Percentiles rank a stretch among this genome's conserved stretches.
Conservation (phyloP, 2,113 vertebrate genomes). For the Pteruthius melanotis region DNA sequence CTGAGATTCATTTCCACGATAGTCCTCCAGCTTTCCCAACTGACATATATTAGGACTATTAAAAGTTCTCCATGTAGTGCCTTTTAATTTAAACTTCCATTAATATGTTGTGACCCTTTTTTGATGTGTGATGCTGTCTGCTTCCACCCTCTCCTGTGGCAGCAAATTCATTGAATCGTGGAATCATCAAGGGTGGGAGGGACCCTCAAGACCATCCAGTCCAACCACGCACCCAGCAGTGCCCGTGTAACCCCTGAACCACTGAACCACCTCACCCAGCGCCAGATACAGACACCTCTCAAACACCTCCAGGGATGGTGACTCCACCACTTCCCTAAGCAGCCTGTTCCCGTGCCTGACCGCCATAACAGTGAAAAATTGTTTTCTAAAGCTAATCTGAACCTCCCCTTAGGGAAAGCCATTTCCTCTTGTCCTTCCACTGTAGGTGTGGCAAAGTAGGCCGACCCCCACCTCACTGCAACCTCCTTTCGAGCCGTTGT, state of each 20-base stretch:
- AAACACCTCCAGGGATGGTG: not conserved
- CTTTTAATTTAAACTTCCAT: not conserved
- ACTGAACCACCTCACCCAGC: too few species aligned
- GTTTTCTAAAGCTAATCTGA: not conserved
- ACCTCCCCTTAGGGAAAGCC: not conserved
- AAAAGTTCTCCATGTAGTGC: not conserved
- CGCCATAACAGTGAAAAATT: not conserved
- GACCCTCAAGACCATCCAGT: not conserved
- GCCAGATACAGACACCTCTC: not conserved
- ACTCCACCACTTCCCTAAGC: not conserved
- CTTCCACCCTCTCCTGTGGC: not conserved
- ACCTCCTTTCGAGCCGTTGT: not conserved
- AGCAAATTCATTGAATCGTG: not conserved
- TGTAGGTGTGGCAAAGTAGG: not conserved
- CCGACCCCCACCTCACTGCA: not conserved
- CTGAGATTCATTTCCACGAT: not conserved
- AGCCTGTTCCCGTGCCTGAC: not conserved
- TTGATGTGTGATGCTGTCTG: not conserved
- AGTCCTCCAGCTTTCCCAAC: not conserved
- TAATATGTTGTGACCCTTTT: not conserved
- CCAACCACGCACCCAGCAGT: not conserved
- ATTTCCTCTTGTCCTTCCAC: not conserved
- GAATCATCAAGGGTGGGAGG: not conserved
- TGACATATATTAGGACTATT: not conserved
- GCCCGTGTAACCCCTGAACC: not conserved